phyloP scores from a whole-genome alignment of 2,113 vertebrate genomes.

The Greenwoodochromis staneri region DNA sequence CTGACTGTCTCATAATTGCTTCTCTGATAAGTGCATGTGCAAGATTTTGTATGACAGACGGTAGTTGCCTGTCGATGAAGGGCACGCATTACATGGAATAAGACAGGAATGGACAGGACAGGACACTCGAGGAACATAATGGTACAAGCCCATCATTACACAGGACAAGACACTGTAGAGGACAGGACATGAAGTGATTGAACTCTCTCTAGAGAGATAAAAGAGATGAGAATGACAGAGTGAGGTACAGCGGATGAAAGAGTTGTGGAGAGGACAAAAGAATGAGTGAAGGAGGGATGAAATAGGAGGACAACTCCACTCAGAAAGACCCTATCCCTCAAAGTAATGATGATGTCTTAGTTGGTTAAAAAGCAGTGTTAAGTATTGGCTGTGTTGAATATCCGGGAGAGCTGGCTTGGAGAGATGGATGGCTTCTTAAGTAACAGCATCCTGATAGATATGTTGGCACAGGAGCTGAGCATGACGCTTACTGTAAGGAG shows the following conservation, averaged over 20 bases:
- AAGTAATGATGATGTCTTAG: slow-evolving; percentile 74
- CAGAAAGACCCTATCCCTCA: slow-evolving; percentile 62
- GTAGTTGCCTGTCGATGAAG: slow-evolving; percentile 38
- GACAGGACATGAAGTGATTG: slow-evolving; percentile 50
- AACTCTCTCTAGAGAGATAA: slow-evolving; percentile 49
- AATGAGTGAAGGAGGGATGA: slow-evolving; percentile 45
- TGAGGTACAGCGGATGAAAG: slow-evolving; percentile 27
- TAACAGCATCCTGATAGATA: slow-evolving; percentile 64
- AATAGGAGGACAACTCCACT: slow-evolving; percentile 64
- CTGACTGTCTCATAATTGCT: background rate
- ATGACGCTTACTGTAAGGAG: slow-evolving; percentile 20
- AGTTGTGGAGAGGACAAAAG: slow-evolving; percentile 38
- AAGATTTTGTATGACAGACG: slow-evolving; percentile 31
- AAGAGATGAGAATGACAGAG: slow-evolving; percentile 45
- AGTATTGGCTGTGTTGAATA: slow-evolving; percentile 52
- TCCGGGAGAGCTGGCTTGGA: slow-evolving; percentile 17
- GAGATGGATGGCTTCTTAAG: slow-evolving; percentile 69
- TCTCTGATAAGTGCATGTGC: slow-evolving; percentile 1
- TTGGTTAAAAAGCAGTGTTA: slow-evolving; percentile 75
- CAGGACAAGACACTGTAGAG: slow-evolving; percentile 48
- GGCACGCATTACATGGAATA: slow-evolving; percentile 38
- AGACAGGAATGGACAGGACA: slow-evolving; percentile 29
- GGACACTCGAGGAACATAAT: slow-evolving; percentile 33
- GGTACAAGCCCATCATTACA: slow-evolving; percentile 52
- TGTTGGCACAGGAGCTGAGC: slow-evolving; percentile 31